A percentile compares a stretch with the other conserved stretches of the same genome.
Evolutionary conservation across 1,140 invertebrate genomes (phyloP).

Genomic region (Homarus americanus): DNA sequence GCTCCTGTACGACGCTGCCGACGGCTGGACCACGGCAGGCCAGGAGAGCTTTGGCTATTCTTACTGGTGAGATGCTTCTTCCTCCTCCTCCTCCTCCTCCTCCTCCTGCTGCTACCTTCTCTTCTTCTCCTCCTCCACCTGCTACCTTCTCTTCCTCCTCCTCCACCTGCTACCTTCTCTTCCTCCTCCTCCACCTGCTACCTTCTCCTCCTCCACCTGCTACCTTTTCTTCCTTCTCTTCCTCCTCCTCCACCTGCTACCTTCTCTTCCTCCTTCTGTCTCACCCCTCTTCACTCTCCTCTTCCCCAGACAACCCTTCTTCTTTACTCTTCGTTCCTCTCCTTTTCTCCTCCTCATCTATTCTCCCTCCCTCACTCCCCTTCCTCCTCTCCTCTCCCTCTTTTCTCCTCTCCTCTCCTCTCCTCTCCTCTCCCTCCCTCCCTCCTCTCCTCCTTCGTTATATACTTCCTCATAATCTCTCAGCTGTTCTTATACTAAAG

Average conservation of each 20-base stretch:
- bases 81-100: neutral
- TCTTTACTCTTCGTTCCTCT: no score
- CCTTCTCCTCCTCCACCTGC: neutral
- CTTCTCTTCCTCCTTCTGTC: neutral
- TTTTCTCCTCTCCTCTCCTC: slow-evolving; percentile 1
- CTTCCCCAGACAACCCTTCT: no score
- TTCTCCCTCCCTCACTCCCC: neutral
- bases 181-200: neutral
- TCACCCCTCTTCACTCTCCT: no score
- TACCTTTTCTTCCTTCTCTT: neutral
- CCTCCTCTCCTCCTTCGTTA: neutral
- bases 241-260: slow-evolving; percentile 1
- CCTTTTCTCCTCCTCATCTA: no score
- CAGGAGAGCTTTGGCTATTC: slow-evolving; percentile 86
- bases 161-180: no score
- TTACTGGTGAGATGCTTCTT: slow-evolving; percentile 86
- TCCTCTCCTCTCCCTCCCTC: no score
- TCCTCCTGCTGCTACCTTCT: neutral
- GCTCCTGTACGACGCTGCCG: slow-evolving; percentile 86
- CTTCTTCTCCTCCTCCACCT: neutral
- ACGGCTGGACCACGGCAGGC: slow-evolving; percentile 86
- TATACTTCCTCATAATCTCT: neutral
- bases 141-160: neutral
- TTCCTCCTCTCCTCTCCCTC: neutral
- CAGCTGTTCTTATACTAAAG: no score